phyloP scores from a whole-genome alignment of 2,888 invertebrate genomes.

The Drosophila niveifrons region DNA sequence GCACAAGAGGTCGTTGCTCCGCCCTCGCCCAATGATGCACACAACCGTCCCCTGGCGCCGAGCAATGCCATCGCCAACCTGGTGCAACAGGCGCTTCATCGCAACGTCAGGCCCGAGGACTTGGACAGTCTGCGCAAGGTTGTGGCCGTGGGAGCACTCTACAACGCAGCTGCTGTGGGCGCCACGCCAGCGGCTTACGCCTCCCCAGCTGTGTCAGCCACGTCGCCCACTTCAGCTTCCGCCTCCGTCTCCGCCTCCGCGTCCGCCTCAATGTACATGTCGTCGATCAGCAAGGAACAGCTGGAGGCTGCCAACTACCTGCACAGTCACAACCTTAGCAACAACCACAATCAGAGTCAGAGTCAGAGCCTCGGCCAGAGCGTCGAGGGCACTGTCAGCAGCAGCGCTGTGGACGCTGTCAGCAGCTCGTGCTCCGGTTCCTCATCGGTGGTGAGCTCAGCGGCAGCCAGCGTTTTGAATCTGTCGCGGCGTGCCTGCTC shows the following conservation, averaged over 20 bases:
- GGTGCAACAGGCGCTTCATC: slow-evolving; percentile 74
- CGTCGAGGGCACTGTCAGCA: slow-evolving; percentile 76
- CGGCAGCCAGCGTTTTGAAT: slow-evolving; percentile 88
- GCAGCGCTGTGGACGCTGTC: slow-evolving; percentile 81
- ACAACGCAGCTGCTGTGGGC: slow-evolving; percentile 54
- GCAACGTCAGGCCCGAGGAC: slow-evolving; percentile 78
- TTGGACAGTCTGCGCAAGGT: slow-evolving; percentile 83
- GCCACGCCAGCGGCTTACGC: slow-evolving; percentile 33
- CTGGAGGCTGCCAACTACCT: slow-evolving; percentile 62
- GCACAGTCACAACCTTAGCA: slow-evolving; percentile 51
- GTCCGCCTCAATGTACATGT: neutral
- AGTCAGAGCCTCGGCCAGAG: neutral
- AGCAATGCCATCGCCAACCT: slow-evolving; percentile 66
- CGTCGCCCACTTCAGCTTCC: slow-evolving; percentile 22
- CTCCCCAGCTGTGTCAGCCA: slow-evolving; percentile 3
- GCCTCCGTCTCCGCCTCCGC: neutral
- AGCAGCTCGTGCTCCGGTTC: slow-evolving; percentile 62
- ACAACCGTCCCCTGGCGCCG: slow-evolving; percentile 55
- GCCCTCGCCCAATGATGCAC: slow-evolving; percentile 32
- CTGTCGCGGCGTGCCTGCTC: slow-evolving; percentile 89
- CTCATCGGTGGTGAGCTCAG: slow-evolving; percentile 56
- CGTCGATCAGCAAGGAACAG: slow-evolving; percentile 63
- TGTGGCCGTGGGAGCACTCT: slow-evolving; percentile 76
- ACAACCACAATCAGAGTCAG: neutral
- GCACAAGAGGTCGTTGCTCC: slow-evolving; percentile 22